Percentiles rank a stretch among this genome's conserved stretches.
phyloP scores from a whole-genome alignment of 2,888 invertebrate genomes.

The Epinotia bilunana region DNA sequence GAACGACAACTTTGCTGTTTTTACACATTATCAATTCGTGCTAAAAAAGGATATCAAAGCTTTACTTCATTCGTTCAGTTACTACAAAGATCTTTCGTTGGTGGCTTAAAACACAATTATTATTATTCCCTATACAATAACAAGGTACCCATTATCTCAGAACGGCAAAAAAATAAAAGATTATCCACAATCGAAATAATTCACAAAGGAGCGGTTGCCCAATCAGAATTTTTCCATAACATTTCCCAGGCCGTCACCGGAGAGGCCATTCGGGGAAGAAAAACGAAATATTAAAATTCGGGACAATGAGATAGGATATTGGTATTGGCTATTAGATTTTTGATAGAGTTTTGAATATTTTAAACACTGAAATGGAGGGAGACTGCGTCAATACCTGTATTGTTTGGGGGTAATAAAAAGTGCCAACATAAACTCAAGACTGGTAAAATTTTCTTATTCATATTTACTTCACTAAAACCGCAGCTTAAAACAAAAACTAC shows the following conservation, averaged over 20 bases:
- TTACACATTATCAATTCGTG: no score
- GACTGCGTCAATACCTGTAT: not conserved
- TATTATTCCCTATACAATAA: slow-evolving; percentile 28
- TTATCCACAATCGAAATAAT: slow-evolving; percentile 45
- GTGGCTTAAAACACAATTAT: slow-evolving; percentile 13
- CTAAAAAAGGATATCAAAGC: not conserved
- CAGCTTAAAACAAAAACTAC: not conserved
- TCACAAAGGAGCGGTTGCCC: slow-evolving; percentile 57
- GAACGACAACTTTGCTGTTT: no score
- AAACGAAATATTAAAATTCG: slow-evolving; percentile 54
- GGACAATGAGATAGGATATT: slow-evolving; percentile 45
- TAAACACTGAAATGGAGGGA: slow-evolving; percentile 18
- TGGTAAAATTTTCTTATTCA: no score
- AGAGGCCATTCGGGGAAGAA: slow-evolving; percentile 54
- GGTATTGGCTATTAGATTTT: slow-evolving; percentile 45
- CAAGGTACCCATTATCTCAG: slow-evolving; percentile 29
- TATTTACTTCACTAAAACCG: not conserved
- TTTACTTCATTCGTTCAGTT: not conserved
- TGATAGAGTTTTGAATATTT: slow-evolving; percentile 42
- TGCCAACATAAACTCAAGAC: no score
- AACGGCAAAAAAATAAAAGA: slow-evolving; percentile 35
- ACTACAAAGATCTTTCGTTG: not conserved
- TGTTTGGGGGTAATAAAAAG: not conserved
- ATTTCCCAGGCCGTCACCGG: slow-evolving; percentile 50
- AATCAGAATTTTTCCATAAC: slow-evolving; percentile 60